phyloP scores from a whole-genome alignment of 2,797 vertebrate species.

The Lepidocolaptes lacrymiger region DNA sequence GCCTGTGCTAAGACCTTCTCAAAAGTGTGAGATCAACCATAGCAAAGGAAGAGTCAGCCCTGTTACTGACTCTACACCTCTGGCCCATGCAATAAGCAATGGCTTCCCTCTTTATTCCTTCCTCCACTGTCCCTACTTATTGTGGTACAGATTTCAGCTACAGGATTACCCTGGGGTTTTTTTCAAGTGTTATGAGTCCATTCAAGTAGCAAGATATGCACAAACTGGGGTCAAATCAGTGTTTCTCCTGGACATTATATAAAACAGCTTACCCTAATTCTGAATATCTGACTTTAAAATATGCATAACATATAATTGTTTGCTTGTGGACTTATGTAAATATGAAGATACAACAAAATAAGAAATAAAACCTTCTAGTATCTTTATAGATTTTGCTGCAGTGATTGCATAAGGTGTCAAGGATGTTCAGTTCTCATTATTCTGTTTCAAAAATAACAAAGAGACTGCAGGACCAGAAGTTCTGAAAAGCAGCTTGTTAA shows the following conservation, averaged over 20 bases:
- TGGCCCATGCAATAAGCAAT: not conserved
- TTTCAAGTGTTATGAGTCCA: not conserved
- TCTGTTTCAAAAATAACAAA: not conserved
- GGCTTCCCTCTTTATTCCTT: not conserved
- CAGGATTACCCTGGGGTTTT: not conserved
- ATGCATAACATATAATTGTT: not conserved
- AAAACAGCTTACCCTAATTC: not conserved
- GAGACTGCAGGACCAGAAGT: not conserved
- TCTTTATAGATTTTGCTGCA: not conserved
- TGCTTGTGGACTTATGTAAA: not conserved
- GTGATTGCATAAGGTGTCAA: not conserved
- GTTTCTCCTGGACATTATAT: not conserved
- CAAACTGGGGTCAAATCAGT: not conserved
- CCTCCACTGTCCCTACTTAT: not conserved
- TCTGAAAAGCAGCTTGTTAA: not conserved
- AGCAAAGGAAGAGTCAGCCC: not conserved
- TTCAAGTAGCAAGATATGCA: not conserved
- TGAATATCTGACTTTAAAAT: not conserved
- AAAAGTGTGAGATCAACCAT: not conserved
- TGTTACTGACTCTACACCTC: not conserved
- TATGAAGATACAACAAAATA: not conserved
- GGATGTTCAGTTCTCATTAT: not conserved
- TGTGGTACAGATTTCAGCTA: not conserved
- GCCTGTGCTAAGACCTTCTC: not conserved
- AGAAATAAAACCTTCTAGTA: not conserved